A percentile compares a stretch with the other conserved stretches of the same genome.
phyloP scores from a whole-genome alignment of 2,888 invertebrate genomes.

The Eledone cirrhosa region DNA sequence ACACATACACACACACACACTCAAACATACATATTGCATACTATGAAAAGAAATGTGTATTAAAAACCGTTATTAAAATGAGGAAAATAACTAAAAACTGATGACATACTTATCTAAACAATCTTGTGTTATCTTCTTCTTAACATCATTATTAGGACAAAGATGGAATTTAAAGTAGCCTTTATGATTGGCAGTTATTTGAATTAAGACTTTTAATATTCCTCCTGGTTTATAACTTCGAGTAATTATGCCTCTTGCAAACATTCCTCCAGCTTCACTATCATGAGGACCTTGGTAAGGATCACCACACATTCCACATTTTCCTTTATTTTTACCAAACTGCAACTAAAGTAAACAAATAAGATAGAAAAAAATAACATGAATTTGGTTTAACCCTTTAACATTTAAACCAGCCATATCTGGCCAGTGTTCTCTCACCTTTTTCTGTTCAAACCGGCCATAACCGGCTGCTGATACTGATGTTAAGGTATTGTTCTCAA shows the following conservation, averaged over 20 bases:
- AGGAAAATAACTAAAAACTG: slow-evolving; percentile 13
- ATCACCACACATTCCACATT: slow-evolving; percentile 42
- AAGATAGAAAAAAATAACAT: neutral
- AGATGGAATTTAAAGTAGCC: slow-evolving; percentile 43
- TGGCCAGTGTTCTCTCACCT: too few species aligned
- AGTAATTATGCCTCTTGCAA: slow-evolving; percentile 39
- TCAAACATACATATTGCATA: too few species aligned
- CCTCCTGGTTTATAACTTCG: slow-evolving; percentile 39
- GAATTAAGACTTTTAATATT: slow-evolving; percentile 36
- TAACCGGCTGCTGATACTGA: too few species aligned
- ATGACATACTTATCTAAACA: slow-evolving; percentile 34
- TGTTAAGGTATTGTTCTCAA: too few species aligned
- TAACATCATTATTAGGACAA: slow-evolving; percentile 39
- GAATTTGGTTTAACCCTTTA: too few species aligned
- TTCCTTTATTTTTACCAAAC: slow-evolving; percentile 33
- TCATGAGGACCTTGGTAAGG: slow-evolving; percentile 38
- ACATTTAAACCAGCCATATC: too few species aligned
- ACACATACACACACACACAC: too few species aligned
- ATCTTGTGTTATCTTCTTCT: slow-evolving; percentile 32
- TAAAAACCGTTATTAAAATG: too few species aligned
- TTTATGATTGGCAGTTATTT: slow-evolving; percentile 42
- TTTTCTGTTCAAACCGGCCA: too few species aligned
- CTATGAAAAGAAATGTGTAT: too few species aligned
- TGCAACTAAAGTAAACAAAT: neutral
- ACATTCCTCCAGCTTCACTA: slow-evolving; percentile 42